Evolutionary conservation across 2,888 invertebrate genomes (phyloP).

Genomic region (Parnassius glacialis): DNA sequence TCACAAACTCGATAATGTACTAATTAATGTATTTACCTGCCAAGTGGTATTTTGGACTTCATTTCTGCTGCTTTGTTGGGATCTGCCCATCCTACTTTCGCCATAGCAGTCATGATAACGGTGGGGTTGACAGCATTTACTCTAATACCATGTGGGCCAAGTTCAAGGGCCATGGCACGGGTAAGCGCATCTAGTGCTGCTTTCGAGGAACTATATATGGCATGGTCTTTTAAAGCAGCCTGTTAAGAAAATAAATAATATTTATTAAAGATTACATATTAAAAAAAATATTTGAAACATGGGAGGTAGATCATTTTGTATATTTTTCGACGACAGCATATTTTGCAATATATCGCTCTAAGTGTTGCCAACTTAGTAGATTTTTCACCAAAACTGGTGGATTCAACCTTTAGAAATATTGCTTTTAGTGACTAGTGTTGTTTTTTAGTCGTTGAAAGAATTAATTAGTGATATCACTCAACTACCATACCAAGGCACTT

Average conservation of each 20-base stretch:
- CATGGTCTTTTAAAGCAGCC: conserved; percentile 88
- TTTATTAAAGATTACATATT: conserved; percentile 5
- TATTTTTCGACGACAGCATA: background rate
- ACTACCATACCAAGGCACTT: no score
- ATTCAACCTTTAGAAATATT: no score
- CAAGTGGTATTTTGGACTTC: conserved; percentile 90
- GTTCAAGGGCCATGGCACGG: conserved; percentile 91
- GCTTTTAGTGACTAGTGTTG: no score
- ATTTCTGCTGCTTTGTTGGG: conserved; percentile 87
- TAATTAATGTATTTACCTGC: conserved; percentile 79
- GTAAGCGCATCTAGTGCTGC: conserved; percentile 94
- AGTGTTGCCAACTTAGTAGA: no score
- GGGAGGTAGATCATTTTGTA: no score
- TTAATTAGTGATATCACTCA: no score
- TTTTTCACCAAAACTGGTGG: no score
- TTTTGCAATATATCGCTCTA: no score
- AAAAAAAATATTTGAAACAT: background rate
- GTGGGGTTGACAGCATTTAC: conserved; percentile 97
- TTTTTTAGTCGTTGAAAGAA: no score
- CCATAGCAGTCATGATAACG: conserved; percentile 96
- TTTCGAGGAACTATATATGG: conserved; percentile 92
- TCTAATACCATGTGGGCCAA: conserved; percentile 91
- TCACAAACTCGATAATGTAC: background rate
- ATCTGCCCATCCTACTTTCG: conserved; percentile 91
- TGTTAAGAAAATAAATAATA: conserved; percentile 37